These are phyloP conservation scores for Nesogale talazaci DNA, from an alignment of 2,113 vertebrate genomes.

Conservation along the genomic window DNA sequence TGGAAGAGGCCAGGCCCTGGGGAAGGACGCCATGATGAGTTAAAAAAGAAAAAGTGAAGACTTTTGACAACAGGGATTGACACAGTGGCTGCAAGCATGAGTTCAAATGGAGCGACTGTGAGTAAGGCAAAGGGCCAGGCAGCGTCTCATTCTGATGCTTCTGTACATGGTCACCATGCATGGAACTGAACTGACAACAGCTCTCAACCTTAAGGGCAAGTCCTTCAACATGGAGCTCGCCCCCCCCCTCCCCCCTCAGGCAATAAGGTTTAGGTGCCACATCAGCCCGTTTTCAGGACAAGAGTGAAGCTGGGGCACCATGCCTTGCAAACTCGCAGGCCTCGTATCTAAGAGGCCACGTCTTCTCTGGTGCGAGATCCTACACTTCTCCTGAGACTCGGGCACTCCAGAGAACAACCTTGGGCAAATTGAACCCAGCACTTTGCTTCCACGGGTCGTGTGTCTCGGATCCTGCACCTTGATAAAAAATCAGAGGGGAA, in stretches of 20 bases:
- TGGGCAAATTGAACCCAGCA: not conserved
- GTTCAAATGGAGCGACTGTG: too few relatives aligned
- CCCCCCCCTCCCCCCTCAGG: too few relatives aligned
- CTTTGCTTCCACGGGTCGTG: not conserved
- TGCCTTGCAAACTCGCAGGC: not conserved
- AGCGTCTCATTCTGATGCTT: too few relatives aligned
- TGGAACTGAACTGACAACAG: too few relatives aligned
- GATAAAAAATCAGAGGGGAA: not conserved
- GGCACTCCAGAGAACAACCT: accelerated
- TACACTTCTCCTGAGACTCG: accelerated
- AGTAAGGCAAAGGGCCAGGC: too few relatives aligned
- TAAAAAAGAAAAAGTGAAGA: too few relatives aligned
- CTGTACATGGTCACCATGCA: too few relatives aligned
- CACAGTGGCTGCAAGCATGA: too few relatives aligned
- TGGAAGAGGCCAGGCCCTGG: too few relatives aligned
- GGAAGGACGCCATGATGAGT: too few relatives aligned
- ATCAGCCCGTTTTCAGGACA: not conserved
- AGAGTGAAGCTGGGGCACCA: accelerated
- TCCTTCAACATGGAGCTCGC: not conserved
- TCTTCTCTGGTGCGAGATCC: not conserved
- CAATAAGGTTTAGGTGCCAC: not conserved
- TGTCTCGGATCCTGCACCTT: not conserved
- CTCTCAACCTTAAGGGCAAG: not conserved
- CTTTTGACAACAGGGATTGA: too few relatives aligned
- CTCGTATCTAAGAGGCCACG: not conserved